phyloP scores from a whole-genome alignment of 2,113 vertebrate genomes.

The Heterotilapia buettikoferi region DNA sequence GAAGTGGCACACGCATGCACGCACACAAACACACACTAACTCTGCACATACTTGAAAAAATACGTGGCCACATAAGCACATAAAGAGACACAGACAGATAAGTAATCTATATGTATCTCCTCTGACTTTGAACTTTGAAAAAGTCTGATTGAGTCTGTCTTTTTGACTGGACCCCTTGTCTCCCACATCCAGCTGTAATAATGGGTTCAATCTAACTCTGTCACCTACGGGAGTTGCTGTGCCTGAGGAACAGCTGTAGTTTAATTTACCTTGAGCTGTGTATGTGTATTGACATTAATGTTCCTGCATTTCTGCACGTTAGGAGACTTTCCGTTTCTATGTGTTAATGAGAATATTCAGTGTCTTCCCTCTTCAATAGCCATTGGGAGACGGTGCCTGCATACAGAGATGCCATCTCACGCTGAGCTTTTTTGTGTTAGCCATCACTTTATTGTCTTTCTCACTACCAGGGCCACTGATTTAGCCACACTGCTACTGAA shows the following conservation, averaged over 20 bases:
- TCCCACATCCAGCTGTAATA: background rate
- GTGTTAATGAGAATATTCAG: background rate
- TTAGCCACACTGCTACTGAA: background rate
- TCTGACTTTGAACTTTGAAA: constrained; percentile 2
- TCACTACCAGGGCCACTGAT: background rate
- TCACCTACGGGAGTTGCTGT: background rate
- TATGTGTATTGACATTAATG: background rate
- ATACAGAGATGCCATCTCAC: background rate
- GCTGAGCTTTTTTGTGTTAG: background rate
- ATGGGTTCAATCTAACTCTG: constrained; percentile 5
- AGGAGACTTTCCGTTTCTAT: background rate
- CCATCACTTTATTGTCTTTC: background rate
- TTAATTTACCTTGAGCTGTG: background rate
- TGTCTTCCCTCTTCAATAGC: background rate
- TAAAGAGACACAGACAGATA: background rate
- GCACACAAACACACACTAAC: background rate
- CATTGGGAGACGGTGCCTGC: fast-evolving
- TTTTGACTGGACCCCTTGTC: background rate
- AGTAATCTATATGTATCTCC: background rate
- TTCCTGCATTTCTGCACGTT: background rate
- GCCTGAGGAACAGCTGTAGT: background rate
- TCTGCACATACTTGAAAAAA: background rate
- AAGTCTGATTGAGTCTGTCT: background rate
- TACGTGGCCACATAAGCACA: background rate
- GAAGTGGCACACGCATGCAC: background rate